phyloP scores from a whole-genome alignment of 2,888 invertebrate species.

The Prionchulus punctatus region DNA sequence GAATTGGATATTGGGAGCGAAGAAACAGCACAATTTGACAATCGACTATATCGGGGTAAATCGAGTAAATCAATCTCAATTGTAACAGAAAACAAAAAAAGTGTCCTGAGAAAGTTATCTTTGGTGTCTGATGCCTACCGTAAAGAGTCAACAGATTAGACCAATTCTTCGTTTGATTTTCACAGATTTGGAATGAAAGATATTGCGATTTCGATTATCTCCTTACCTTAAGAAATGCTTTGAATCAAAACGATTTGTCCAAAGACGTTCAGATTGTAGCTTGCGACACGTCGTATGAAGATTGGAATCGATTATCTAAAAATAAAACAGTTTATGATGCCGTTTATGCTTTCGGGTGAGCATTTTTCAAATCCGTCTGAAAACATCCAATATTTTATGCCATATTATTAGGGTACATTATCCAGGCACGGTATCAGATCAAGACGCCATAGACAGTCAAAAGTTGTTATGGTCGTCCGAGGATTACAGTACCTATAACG shows the following conservation, averaged over 20 bases:
- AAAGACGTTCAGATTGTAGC: constrained; percentile 29
- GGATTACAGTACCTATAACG: constrained; percentile 35
- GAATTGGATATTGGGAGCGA: constrained; percentile 32
- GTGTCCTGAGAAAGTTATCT: too few species aligned
- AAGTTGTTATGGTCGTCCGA: constrained; percentile 36
- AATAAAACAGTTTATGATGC: constrained; percentile 16
- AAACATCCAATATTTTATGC: too few species aligned
- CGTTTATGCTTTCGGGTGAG: constrained; percentile 34
- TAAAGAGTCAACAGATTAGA: too few species aligned
- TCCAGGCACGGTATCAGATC: constrained; percentile 20
- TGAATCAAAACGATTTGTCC: constrained; percentile 25
- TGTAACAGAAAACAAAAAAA: too few species aligned
- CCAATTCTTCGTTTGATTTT: too few species aligned
- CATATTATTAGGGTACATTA: constrained; percentile 26
- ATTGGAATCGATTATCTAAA: constrained; percentile 5
- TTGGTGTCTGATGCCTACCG: too few species aligned
- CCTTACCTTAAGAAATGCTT: constrained; percentile 14
- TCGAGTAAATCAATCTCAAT: too few species aligned
- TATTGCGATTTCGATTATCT: constrained; percentile 29
- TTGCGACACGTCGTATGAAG: constrained; percentile 23
- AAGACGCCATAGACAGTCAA: constrained; percentile 21
- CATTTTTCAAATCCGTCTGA: too few species aligned
- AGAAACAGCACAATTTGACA: constrained; percentile 20
- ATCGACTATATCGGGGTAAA: constrained; percentile 34
- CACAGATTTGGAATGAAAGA: constrained; percentile 33